Evolutionary conservation across 2,797 vertebrate species (phyloP).

Genomic region (Lophius americanus): DNA sequence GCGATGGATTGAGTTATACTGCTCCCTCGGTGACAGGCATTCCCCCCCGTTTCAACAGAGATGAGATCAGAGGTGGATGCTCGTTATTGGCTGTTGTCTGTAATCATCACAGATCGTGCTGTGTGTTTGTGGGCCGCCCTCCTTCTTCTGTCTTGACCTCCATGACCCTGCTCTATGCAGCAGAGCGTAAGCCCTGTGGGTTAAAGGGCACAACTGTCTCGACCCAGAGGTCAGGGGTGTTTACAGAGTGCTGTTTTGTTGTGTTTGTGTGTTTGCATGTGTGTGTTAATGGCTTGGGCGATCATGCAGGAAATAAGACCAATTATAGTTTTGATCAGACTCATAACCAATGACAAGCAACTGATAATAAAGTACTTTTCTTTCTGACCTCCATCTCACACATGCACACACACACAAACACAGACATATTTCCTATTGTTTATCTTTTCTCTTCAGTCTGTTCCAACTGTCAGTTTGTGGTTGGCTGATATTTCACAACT

Average conservation of each 20-base stretch:
- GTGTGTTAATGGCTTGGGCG: constrained; percentile 2
- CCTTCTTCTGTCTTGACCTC: constrained; percentile 57
- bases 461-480: constrained; percentile 71
- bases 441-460: constrained; percentile 69
- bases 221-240: constrained; percentile 65
- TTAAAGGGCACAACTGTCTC: constrained; percentile 50
- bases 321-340: constrained; percentile 21
- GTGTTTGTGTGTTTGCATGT: constrained; percentile 4
- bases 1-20: constrained; percentile 71
- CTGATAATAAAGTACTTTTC: neutral
- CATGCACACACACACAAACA: constrained; percentile 13
- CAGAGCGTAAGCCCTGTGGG: constrained; percentile 49
- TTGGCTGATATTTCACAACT: constrained; percentile 71
- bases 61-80: constrained; percentile 75
- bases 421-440: constrained; percentile 45
- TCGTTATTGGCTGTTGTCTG: constrained; percentile 80
- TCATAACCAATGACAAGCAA: neutral
- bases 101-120: constrained; percentile 75
- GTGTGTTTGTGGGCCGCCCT: constrained; percentile 65
- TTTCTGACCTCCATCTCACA: constrained; percentile 4
- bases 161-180: constrained; percentile 34
- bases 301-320: constrained; percentile 8
- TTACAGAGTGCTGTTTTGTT: constrained; percentile 48
- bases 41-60: constrained; percentile 72
- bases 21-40: constrained; percentile 70